phyloP scores from a whole-genome alignment of 2,797 vertebrate genomes.

The Bryconaethiops microstoma region DNA sequence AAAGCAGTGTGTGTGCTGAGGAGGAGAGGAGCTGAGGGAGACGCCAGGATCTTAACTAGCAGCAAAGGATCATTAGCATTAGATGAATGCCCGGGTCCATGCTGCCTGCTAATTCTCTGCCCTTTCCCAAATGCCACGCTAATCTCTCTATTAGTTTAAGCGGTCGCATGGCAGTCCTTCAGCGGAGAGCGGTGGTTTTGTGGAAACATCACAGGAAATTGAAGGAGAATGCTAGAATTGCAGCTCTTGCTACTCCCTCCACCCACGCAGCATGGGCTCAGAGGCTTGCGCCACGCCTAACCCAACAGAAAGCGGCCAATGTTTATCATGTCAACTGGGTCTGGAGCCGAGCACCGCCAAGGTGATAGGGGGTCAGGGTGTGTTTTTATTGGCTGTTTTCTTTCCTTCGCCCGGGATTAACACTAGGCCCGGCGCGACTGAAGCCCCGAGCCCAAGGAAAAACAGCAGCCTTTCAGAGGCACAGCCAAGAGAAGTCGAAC shows the following conservation, averaged over 20 bases:
- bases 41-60: constrained; percentile 60
- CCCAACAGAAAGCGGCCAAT: constrained; percentile 42
- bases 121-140: constrained; percentile 91
- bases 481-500: neutral
- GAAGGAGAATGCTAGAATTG: constrained; percentile 54
- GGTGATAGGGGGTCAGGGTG: constrained; percentile 33
- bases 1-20: constrained; percentile 12
- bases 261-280: constrained; percentile 24
- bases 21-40: constrained; percentile 14
- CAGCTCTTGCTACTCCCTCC: constrained; percentile 23
- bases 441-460: constrained; percentile 18
- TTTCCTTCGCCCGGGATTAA: constrained; percentile 42
- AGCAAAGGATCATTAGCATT: constrained; percentile 82
- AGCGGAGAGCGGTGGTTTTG: constrained; percentile 55
- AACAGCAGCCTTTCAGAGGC: constrained; percentile 17
- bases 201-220: constrained; percentile 64
- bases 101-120: constrained; percentile 82
- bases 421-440: constrained; percentile 25
- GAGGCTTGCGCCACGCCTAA: constrained; percentile 45
- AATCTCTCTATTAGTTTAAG: constrained; percentile 89
- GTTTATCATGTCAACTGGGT: constrained; percentile 48
- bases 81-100: constrained; percentile 79
- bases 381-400: constrained; percentile 54
- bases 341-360: constrained; percentile 17
- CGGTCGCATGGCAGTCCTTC: constrained; percentile 75